Percentiles rank a stretch among this genome's conserved stretches.
Conservation (phyloP, 2,797 vertebrate species). For the Argentina silus region DNA sequence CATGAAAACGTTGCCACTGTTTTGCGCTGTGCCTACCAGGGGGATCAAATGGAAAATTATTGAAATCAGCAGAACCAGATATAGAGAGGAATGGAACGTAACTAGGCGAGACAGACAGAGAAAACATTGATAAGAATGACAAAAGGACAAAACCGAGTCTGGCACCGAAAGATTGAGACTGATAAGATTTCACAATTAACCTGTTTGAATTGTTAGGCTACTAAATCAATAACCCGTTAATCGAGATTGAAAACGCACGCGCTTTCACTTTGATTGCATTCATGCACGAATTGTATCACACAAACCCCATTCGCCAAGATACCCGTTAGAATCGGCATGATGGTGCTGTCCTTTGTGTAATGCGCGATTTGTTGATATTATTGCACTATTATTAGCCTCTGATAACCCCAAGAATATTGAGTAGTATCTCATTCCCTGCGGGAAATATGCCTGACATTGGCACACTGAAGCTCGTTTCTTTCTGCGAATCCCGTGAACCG, state of each 20-base stretch:
- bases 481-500: conserved; percentile 53
- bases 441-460: conserved; percentile 10
- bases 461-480: neutral
- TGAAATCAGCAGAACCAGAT: neutral
- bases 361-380: neutral
- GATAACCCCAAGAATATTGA: neutral
- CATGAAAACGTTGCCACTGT: no score
- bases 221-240: neutral
- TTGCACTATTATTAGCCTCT: neutral
- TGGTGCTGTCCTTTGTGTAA: neutral
- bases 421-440: no score
- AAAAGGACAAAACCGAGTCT: neutral
- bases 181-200: neutral
- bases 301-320: conserved; percentile 8
- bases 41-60: neutral
- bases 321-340: conserved; percentile 2
- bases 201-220: neutral
- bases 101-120: neutral
- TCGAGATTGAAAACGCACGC: neutral
- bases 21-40: neutral
- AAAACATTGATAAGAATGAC: neutral
- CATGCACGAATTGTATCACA: neutral
- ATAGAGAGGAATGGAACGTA: neutral
- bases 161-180: no score
- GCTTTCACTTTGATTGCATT: neutral